A percentile compares a stretch with the other conserved stretches of the same genome.
Evolutionary conservation across 2,888 invertebrate species (phyloP).

Genomic region (Drosophila acutilabella): DNA sequence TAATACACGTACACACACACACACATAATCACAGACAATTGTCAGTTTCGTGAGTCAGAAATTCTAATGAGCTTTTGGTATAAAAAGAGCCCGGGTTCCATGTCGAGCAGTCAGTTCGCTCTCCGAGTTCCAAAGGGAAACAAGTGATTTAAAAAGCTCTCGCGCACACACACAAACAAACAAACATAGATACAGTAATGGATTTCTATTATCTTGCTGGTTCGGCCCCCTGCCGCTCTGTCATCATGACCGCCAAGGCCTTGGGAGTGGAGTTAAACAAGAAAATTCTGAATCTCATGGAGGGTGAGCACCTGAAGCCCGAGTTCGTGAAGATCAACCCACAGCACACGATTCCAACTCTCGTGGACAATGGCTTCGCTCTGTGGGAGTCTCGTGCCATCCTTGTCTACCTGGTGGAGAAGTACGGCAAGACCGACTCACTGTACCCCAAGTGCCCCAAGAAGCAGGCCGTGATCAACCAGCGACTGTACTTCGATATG

Average conservation of each 20-base stretch:
- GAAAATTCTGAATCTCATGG: constrained; percentile 86
- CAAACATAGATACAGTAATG: constrained; percentile 18
- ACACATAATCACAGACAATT: constrained; percentile 13
- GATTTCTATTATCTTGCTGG: constrained; percentile 57
- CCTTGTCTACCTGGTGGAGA: constrained; percentile 90
- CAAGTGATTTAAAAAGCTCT: constrained; percentile 4
- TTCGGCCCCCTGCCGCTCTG: constrained; percentile 88
- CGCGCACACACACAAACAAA: no score
- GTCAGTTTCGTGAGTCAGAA: constrained; percentile 8
- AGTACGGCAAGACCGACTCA: constrained; percentile 91
- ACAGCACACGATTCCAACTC: constrained; percentile 92
- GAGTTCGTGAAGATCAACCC: constrained; percentile 91
- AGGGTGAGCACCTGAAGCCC: constrained; percentile 88
- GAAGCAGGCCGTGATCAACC: constrained; percentile 90
- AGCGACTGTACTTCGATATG: constrained; percentile 92
- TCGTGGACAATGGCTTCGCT: constrained; percentile 92
- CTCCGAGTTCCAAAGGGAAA: constrained; percentile 3
- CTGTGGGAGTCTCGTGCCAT: constrained; percentile 95
- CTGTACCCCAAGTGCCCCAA: constrained; percentile 91
- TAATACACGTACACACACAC: no score
- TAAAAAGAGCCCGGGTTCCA: background rate
- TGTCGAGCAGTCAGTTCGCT: constrained; percentile 1
- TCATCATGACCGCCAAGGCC: constrained; percentile 88
- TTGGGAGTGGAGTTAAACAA: constrained; percentile 88
- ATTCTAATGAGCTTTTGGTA: background rate